phyloP scores from a whole-genome alignment of 1,140 invertebrate species.

The Zophobas atratus region DNA sequence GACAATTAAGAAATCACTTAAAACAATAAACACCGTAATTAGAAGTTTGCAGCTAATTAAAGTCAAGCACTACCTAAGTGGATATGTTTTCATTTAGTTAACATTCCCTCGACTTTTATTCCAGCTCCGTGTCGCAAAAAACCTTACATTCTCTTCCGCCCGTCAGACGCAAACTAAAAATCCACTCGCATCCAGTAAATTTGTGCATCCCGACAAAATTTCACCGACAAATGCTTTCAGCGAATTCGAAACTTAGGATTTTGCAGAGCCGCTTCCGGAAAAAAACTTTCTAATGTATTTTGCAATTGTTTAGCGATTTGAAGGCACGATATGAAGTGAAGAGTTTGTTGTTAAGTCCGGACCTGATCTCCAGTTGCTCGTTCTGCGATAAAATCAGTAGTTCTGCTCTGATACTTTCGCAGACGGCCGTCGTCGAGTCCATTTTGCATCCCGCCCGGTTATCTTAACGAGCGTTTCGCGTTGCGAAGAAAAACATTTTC shows the following conservation, averaged over 20 bases:
- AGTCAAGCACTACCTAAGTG: background rate
- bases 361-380: slow-evolving; percentile 25
- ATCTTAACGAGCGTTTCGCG: slow-evolving; percentile 49
- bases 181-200: background rate
- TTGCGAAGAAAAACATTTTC: slow-evolving; percentile 50
- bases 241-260: slow-evolving; percentile 2
- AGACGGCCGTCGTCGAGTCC: slow-evolving; percentile 49
- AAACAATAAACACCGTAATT: no score
- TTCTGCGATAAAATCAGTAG: slow-evolving; percentile 44
- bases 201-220: background rate
- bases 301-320: slow-evolving; percentile 28
- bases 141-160: background rate
- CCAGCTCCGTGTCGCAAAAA: no score
- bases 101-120: no score
- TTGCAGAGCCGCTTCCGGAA: background rate
- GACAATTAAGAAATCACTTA: no score
- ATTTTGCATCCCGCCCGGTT: slow-evolving; percentile 56
- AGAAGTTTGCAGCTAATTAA: background rate
- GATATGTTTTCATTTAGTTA: no score
- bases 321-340: slow-evolving; percentile 22
- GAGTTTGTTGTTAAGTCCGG: slow-evolving; percentile 25
- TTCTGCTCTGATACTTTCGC: slow-evolving; percentile 37
- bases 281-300: slow-evolving; percentile 33
- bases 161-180: background rate
- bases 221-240: slow-evolving; percentile 4